phyloP scores from a whole-genome alignment of 2,888 invertebrate species.

The Augiades crinisus region DNA sequence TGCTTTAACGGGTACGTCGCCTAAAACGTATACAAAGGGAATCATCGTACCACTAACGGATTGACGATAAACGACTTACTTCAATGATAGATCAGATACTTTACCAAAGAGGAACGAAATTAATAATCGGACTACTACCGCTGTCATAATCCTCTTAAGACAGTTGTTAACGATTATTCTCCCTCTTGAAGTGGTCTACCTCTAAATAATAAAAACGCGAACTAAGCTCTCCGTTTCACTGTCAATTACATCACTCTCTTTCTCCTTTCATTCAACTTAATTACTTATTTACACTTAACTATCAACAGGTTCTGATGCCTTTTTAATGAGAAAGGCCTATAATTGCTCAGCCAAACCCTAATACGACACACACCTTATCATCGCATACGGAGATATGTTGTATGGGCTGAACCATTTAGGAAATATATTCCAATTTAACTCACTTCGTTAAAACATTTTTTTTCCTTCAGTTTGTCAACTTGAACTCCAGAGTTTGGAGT shows the following conservation, averaged over 20 bases:
- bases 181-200: too few relatives aligned
- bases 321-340: too few relatives aligned
- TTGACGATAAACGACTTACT: too few relatives aligned
- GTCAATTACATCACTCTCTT: too few relatives aligned
- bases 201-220: too few relatives aligned
- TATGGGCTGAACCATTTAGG: background rate
- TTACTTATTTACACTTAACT: background rate
- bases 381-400: background rate
- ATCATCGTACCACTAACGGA: background rate
- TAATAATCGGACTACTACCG: too few relatives aligned
- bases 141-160: too few relatives aligned
- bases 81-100: background rate
- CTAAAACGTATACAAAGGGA: background rate
- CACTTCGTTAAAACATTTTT: slow-evolving; percentile 4
- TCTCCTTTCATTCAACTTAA: too few relatives aligned
- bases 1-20: slow-evolving; percentile 4
- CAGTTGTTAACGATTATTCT: too few relatives aligned
- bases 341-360: background rate
- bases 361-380: background rate
- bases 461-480: background rate
- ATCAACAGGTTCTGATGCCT: background rate
- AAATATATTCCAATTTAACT: slow-evolving; percentile 11
- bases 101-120: background rate
- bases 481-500: background rate
- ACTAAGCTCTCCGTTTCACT: too few relatives aligned